Evolutionary conservation across 2,888 invertebrate species (phyloP).

Genomic region (Margaritifera margaritifera): DNA sequence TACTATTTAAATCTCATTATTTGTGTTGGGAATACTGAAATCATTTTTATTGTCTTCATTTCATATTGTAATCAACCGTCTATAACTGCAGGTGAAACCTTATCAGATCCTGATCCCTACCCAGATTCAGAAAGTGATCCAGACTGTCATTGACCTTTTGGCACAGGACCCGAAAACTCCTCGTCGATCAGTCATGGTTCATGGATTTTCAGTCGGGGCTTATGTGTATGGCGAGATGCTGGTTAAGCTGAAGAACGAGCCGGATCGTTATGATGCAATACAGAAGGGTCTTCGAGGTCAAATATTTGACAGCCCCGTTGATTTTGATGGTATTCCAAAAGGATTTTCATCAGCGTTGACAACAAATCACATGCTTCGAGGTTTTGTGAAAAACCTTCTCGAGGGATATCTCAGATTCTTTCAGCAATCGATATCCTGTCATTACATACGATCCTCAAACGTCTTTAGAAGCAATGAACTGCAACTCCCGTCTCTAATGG

Average conservation of each 20-base stretch:
- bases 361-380: constrained; percentile 74
- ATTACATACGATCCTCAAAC: constrained; percentile 85
- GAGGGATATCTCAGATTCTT: constrained; percentile 83
- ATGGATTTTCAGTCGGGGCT: constrained; percentile 93
- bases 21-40: no score
- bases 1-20: no score
- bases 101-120: constrained; percentile 89
- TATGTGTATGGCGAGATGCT: constrained; percentile 91
- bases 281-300: constrained; percentile 80
- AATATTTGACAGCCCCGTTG: constrained; percentile 89
- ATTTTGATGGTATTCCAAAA: constrained; percentile 75
- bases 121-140: constrained; percentile 80
- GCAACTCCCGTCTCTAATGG: constrained; percentile 83
- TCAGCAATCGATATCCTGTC: constrained; percentile 83
- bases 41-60: no score
- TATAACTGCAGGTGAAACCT: constrained; percentile 80
- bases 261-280: constrained; percentile 75
- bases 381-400: constrained; percentile 73
- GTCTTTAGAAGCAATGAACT: constrained; percentile 86
- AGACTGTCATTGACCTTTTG: constrained; percentile 84
- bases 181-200: constrained; percentile 83
- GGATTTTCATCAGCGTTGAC: constrained; percentile 76
- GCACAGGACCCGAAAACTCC: constrained; percentile 76
- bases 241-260: constrained; percentile 74
- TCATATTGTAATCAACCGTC: no score